Conservation (phyloP, 2,888 invertebrate species). For the Xestoiulus laeticollis region DNA sequence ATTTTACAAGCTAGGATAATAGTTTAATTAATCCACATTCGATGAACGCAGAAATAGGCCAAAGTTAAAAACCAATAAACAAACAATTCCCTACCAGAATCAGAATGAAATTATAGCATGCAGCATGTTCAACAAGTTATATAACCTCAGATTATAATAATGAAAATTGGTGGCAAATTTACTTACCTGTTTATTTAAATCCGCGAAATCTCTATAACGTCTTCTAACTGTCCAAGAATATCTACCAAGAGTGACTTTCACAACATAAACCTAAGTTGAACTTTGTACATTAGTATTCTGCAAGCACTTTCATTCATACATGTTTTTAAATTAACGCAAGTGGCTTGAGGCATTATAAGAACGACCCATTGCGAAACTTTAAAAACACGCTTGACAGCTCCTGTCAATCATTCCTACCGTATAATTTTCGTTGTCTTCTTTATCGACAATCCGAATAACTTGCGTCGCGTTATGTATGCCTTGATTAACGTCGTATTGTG, state of each 20-base stretch:
- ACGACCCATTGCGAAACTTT: background rate
- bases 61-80: too few species aligned
- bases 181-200: conserved; percentile 50
- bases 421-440: conserved; percentile 32
- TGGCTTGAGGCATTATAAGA: background rate
- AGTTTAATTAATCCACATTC: too few species aligned
- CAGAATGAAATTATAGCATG: too few species aligned
- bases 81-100: too few species aligned
- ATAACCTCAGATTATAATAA: too few species aligned
- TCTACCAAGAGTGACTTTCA: conserved; percentile 51
- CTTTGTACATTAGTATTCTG: background rate
- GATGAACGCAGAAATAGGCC: too few species aligned
- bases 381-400: background rate
- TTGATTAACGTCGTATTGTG: conserved; percentile 39
- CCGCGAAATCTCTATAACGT: conserved; percentile 53
- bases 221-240: conserved; percentile 52
- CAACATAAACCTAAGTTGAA: conserved; percentile 52
- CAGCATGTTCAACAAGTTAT: too few species aligned
- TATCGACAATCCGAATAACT: conserved; percentile 30
- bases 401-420: background rate
- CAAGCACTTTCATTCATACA: background rate
- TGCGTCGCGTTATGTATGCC: background rate
- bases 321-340: background rate
- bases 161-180: background rate
- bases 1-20: too few species aligned